Evolutionary conservation across 23 tunicate species (phyloP), one percentile per base, ranked within the genome.

Genomic region (Halocynthia roretzi): DNA sequence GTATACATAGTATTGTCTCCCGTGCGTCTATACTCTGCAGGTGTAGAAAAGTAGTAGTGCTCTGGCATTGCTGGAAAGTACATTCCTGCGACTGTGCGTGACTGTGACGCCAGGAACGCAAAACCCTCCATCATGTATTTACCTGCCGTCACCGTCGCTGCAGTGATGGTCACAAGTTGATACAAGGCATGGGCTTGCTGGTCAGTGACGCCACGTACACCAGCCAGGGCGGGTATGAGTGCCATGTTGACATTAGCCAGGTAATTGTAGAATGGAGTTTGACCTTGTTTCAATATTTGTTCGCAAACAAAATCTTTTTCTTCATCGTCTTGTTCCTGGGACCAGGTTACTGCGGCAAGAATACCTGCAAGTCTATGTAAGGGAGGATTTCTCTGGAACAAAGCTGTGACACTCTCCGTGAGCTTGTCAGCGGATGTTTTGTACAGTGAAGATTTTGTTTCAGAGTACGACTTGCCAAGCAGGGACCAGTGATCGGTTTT

Each of bases 1-100:
- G 77, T 51, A 53, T 81, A 82, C 53, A 71, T 71, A 17, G 76
- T 19, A 71, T 71, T 71, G 4, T 31, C 1, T 31, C 44, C 44
- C 44, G 44, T 31, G 44, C 44, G 44, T 17, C 71, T 67, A 11
- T 21, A 67, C 40, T 67, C 71, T 21, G 21, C 17, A 11, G 18
- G 71, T 12, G 22, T 11, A 19, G 71, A 67, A 50, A 67, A 67
- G 22, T 12, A 67, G 11, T 17, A 50, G 21, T 67, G 71, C 18
- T 67, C 71, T 14, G 71, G 71, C 71, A 67, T 67, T 0, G 71
- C 40, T 10, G 71, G 71, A 12, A 67, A 50, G 22, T 67, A 67
- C 21, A n/a, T 67, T 12, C 21, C 18, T 17, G 11, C 21, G 48
- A 67, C 11, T 2, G 71, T 10, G 44, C 44, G 44, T 31, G 44